These are phyloP conservation scores for Chrysolina americana DNA, from an alignment of 2,888 invertebrate genomes.

Conservation along the genomic window DNA sequence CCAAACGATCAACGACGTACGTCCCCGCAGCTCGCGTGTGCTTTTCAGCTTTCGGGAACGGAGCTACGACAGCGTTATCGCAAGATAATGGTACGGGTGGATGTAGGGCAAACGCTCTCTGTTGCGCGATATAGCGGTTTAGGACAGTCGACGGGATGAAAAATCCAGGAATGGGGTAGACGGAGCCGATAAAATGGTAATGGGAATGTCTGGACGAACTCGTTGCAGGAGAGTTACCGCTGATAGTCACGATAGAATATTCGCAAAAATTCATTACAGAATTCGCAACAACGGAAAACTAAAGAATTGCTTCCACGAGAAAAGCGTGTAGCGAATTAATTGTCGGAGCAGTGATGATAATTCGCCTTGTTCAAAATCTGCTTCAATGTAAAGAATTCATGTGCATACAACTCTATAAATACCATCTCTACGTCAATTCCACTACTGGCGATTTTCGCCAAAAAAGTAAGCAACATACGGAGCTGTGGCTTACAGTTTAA, in stretches of 20 bases:
- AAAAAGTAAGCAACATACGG: no score
- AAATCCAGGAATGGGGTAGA: constrained; percentile 2
- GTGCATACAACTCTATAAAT: no score
- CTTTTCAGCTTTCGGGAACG: constrained; percentile 10
- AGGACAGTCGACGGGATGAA: neutral
- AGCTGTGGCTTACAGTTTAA: no score
- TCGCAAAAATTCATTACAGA: no score
- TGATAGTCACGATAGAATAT: neutral
- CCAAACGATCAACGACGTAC: constrained; percentile 26
- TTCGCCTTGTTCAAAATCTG: no score
- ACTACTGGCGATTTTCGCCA: no score
- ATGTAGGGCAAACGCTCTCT: constrained; percentile 7
- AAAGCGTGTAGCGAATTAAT: no score
- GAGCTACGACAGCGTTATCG: constrained; percentile 12
- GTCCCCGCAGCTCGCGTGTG: constrained; percentile 20
- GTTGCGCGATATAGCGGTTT: neutral
- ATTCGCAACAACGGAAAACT: no score
- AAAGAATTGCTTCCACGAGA: no score
- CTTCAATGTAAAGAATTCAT: no score
- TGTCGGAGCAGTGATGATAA: no score
- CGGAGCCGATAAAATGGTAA: neutral
- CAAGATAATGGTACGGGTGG: constrained; percentile 5
- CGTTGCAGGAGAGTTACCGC: neutral
- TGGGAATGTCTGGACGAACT: neutral
- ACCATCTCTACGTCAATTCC: no score